Conservation (phyloP, 1,140 invertebrate species). For the Colletes latitarsis region DNA sequence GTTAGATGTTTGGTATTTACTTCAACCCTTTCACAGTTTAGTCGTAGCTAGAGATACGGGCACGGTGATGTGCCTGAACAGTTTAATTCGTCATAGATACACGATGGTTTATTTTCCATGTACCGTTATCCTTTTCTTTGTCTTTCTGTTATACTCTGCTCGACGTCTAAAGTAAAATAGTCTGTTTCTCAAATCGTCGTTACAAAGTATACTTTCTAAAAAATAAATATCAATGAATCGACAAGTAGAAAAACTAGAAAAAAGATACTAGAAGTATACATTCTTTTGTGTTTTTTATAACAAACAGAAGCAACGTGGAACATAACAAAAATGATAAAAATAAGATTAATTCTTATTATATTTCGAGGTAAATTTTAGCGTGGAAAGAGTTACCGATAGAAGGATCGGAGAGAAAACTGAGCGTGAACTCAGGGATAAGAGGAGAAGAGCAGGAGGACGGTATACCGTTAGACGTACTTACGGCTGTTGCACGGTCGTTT, state of each 20-base stretch:
- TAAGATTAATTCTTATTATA: too few species aligned
- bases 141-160: too few species aligned
- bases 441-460: constrained; percentile 30
- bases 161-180: too few species aligned
- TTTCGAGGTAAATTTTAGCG: background rate
- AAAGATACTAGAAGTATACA: too few species aligned
- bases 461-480: constrained; percentile 63
- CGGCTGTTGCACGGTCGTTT: constrained; percentile 61
- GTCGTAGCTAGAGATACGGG: too few species aligned
- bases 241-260: background rate
- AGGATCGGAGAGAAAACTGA: constrained; percentile 45
- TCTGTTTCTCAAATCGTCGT: background rate
- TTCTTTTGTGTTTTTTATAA: too few species aligned
- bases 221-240: background rate
- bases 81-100: too few species aligned
- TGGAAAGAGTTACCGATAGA: constrained; percentile 31
- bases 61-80: too few species aligned
- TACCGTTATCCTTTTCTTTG: background rate
- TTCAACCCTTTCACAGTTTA: too few species aligned
- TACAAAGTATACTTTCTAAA: too few species aligned
- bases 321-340: too few species aligned
- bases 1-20: background rate
- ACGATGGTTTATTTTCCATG: background rate
- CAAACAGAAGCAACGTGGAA: too few species aligned
- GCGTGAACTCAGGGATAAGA: constrained; percentile 46